A percentile compares a stretch with the other conserved stretches of the same genome.
phyloP scores from a whole-genome alignment of 2,888 invertebrate species.

The Diadegma fenestrale region DNA sequence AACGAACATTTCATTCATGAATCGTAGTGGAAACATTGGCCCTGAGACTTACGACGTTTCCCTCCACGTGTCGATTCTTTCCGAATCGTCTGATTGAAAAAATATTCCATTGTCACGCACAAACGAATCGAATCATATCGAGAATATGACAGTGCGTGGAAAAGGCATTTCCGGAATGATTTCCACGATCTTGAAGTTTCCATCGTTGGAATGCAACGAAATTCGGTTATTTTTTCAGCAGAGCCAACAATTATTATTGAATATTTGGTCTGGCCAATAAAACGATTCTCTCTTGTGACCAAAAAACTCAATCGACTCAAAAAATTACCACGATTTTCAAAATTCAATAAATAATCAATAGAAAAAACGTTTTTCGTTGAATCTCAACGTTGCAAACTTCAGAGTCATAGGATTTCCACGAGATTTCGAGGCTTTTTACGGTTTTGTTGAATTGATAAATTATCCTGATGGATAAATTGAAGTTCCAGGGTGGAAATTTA shows the following conservation, averaged over 20 bases:
- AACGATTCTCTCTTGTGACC: too few species aligned
- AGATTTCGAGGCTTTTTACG: not conserved
- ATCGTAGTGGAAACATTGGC: conserved; percentile 46
- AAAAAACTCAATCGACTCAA: too few species aligned
- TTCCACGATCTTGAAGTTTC: too few species aligned
- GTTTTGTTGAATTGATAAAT: not conserved
- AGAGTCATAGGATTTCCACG: too few species aligned
- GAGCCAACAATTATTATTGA: too few species aligned
- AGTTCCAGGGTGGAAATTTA: not conserved
- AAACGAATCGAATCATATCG: not conserved
- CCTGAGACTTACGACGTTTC: not conserved
- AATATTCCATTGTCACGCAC: not conserved
- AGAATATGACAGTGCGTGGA: not conserved
- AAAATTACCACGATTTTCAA: too few species aligned
- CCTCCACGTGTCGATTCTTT: not conserved
- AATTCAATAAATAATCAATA: too few species aligned
- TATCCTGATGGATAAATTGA: not conserved
- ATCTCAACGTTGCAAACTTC: too few species aligned
- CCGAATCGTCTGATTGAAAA: not conserved
- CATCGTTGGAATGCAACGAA: too few species aligned
- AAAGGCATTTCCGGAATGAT: not conserved
- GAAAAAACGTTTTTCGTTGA: too few species aligned
- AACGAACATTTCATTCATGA: conserved; percentile 63
- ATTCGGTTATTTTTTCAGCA: too few species aligned
- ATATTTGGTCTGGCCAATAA: too few species aligned